These are phyloP conservation scores for Andrena marginata DNA, from an alignment of 2,888 invertebrate species.

Conservation along the genomic window DNA sequence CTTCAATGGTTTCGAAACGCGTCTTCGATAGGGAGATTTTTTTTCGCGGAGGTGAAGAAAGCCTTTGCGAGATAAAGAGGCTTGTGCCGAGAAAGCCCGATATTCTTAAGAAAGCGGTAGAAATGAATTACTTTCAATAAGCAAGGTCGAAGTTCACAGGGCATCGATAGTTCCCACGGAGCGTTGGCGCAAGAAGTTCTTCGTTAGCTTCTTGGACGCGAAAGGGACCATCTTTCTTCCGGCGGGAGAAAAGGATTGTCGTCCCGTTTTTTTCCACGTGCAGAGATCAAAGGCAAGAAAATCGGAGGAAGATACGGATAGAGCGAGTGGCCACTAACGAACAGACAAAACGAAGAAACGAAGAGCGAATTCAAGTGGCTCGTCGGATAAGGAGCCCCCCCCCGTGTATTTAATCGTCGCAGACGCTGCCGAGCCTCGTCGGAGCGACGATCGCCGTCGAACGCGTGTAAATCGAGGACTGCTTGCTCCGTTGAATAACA, in stretches of 20 bases:
- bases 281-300: conserved; percentile 26
- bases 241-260: neutral
- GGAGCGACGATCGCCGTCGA: conserved; percentile 11
- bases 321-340: conserved; percentile 24
- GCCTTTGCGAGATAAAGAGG: neutral
- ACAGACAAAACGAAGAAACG: conserved; percentile 40
- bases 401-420: conserved; percentile 53
- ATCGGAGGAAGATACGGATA: conserved; percentile 23
- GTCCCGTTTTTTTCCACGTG: conserved; percentile 34
- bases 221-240: neutral
- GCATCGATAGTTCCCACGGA: conserved; percentile 1
- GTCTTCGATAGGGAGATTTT: neutral
- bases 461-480: conserved; percentile 31
- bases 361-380: conserved; percentile 56
- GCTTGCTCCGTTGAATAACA: neutral
- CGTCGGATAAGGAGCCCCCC: conserved; percentile 50
- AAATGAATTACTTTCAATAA: conserved; percentile 40
- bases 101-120: conserved; percentile 6
- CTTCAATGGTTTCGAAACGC: neutral
- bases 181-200: conserved; percentile 29
- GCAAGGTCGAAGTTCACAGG: conserved; percentile 46
- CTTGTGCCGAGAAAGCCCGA: neutral
- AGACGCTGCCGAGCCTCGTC: conserved; percentile 31
- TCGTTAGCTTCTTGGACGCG: neutral
- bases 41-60: neutral